Evolutionary conservation across 1,140 invertebrate genomes (phyloP), one percentile per base, ranked within the genome.

Genomic region (Ephestia elutella): DNA sequence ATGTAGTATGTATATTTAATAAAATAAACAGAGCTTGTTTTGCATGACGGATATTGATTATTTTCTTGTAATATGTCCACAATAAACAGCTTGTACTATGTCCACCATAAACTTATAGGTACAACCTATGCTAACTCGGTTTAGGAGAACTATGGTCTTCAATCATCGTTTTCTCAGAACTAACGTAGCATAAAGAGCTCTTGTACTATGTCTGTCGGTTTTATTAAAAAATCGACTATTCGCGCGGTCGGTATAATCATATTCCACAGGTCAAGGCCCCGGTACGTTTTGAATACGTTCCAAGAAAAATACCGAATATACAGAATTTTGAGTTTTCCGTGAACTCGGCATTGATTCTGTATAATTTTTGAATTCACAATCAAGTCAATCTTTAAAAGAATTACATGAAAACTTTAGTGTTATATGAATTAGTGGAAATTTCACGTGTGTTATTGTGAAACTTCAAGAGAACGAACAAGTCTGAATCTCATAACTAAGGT

Each of bases 81-180:
- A n/a, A 20, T 20, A 21, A 32, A 32, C 30, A 32, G 30, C 30
- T 32, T 32, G 30, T 50, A 17, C 9, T 21, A n/a, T n/a, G n/a
- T n/a, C n/a, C n/a, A n/a, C n/a, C n/a, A 20, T 20, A 21, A 17
- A 56, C 49, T 28, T 56, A 58, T 49, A 30, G 56, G n/a, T n/a
- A n/a, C n/a, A n/a, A n/a, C n/a, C 54, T 49, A 64, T 44, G 13
- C n/a, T 15, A 44, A n/a, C 38, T 17, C 38, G 2, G n/a, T 15
- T 44, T 44, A 44, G 38, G n/a, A 15, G 38, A 44, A 44, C n/a
- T 15, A 15, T 11, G 30, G 7, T 44, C 38, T 44, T 44, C 38
- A 15, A 44, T 44, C 38, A 15, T 35, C 32, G 32, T 44, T 44
- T 44, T 44, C 38, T 44, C 15, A 17, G 38, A 44, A 44, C n/a